Evolutionary conservation across 2,888 invertebrate genomes (phyloP), one percentile per base, ranked within the genome.

Genomic region (Aleiodes alternator): DNA sequence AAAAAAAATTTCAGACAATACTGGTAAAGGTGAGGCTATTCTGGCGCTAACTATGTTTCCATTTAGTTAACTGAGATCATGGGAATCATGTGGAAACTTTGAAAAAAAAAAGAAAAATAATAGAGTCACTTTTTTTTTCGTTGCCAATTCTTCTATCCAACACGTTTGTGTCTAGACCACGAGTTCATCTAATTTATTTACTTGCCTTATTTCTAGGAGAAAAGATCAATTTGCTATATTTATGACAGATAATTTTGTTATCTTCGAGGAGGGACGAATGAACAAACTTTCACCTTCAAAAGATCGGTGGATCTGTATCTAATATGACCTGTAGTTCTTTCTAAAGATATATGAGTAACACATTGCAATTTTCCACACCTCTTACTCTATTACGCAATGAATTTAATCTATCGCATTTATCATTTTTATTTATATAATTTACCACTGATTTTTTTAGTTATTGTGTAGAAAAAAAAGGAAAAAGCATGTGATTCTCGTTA

Each of bases 381-480:
- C 64, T 43, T 59, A 59, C 59, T 43, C 43, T 16, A 64, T 64
- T 64, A 48, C 64, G 64, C 69, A 69, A 55, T 23, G 29, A 34
- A 69, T 55, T 69, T 69, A 55, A 53, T 69, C 69, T 69, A 43
- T 69, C 34, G n/a, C 53, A 55, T 69, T 69, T 69, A 69, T 55
- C 53, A 69, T 69, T 51, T 55, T 38, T 34, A 48, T 55, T 16
- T 53, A 69, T 31, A 69, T 38, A 69, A 69, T 69, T 55, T 69
- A 50, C 69, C 53, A 53, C 50, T 38, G 50, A 38, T 69, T 69
- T 43, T 43, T 43, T 69, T 34, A 50, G 8, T 51, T 48, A 69
- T 69, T 16, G 4, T 23, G 29, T 38, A 38, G 50, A 53, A 50
- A 4, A 16, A 14, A 51, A 50, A 51, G 48, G 29, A 51, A n/a